phyloP scores from a whole-genome alignment of 2,888 invertebrate genomes.

The Tolmerus cingulatus region DNA sequence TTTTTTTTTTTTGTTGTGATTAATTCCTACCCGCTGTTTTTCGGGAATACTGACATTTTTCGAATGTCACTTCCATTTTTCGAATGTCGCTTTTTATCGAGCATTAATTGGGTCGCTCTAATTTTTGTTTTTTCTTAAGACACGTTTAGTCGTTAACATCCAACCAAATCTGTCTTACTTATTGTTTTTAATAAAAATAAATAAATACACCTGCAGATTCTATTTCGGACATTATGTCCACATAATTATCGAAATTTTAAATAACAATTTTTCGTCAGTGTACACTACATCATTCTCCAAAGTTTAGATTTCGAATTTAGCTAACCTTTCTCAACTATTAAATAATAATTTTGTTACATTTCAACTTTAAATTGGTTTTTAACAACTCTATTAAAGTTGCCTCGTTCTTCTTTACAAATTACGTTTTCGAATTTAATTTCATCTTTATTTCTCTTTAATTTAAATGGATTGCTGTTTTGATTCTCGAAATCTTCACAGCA shows the following conservation, averaged over 20 bases:
- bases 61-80: background rate
- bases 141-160: background rate
- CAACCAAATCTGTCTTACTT: background rate
- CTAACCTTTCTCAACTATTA: background rate
- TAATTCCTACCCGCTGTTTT: background rate
- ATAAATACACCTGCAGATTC: background rate
- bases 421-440: no score
- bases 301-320: no score
- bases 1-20: background rate
- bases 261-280: background rate
- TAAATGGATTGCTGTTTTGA: background rate
- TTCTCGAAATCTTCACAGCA: background rate
- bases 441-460: no score
- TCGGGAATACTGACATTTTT: background rate
- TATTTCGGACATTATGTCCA: background rate
- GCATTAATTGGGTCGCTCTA: background rate
- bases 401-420: no score
- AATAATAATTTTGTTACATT: background rate
- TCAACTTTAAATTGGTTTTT: background rate
- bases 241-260: background rate
- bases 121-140: background rate
- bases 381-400: no score
- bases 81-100: background rate
- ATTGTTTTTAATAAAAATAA: background rate
- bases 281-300: no score